Conservation (phyloP, 2,797 vertebrate genomes). For the Oreortyx pictus region DNA sequence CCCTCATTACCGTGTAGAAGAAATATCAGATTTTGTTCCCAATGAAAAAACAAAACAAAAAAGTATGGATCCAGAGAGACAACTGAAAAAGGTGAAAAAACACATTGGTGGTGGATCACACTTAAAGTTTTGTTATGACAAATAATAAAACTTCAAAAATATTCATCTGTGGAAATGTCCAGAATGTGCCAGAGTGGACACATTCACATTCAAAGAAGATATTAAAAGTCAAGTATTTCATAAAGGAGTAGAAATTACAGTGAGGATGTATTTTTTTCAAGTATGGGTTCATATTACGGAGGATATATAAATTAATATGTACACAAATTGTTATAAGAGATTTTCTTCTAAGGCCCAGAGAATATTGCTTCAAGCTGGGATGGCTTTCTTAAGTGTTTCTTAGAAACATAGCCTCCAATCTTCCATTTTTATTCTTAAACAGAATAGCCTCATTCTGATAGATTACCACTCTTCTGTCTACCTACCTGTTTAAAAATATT, state of each 20-base stretch:
- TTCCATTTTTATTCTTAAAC: not conserved
- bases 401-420: not conserved
- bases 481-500: not conserved
- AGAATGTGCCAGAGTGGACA: not conserved
- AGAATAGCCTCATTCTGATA: not conserved
- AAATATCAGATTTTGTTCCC: not conserved
- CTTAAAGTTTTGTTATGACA: slow-evolving; percentile 1
- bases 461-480: not conserved
- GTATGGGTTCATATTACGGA: not conserved
- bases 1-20: not conserved
- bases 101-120: not conserved
- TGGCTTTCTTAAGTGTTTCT: not conserved
- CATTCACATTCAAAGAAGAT: not conserved
- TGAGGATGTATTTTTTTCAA: not conserved
- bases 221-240: not conserved
- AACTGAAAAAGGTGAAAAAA: not conserved
- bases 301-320: not conserved
- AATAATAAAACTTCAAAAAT: not conserved
- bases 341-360: not conserved
- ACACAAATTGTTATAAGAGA: not conserved
- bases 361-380: not conserved
- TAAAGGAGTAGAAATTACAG: not conserved
- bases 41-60: not conserved
- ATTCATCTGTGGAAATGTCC: not conserved
- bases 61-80: not conserved